Percentiles rank a stretch among this genome's conserved stretches.
Evolutionary conservation across 2,113 vertebrate genomes (phyloP).

Genomic region (Egretta garzetta): DNA sequence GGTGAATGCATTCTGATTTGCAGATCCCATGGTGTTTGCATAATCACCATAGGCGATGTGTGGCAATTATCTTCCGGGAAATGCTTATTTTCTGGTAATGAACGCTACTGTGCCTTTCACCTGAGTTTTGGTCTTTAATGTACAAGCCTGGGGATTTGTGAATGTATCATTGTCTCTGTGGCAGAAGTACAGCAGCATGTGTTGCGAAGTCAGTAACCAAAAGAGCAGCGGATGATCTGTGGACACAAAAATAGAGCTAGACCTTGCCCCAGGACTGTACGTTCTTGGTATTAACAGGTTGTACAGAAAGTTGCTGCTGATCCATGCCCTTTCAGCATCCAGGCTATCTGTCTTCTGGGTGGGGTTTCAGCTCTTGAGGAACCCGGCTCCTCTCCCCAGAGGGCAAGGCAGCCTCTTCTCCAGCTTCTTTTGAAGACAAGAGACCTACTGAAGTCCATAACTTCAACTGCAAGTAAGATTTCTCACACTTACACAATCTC

Average conservation of each 20-base stretch:
- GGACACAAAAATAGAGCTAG: neutral
- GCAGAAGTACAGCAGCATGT: neutral
- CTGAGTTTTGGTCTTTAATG: neutral
- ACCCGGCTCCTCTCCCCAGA: neutral
- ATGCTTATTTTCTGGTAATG: neutral
- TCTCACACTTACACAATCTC: neutral
- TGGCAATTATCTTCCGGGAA: neutral
- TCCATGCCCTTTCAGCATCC: neutral
- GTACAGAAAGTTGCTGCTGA: neutral
- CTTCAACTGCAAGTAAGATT: neutral
- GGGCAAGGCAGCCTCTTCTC: neutral
- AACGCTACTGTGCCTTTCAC: fast-evolving
- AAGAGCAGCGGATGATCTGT: neutral
- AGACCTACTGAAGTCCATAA: neutral
- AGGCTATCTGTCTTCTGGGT: neutral
- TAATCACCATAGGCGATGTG: neutral
- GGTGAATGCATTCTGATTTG: neutral
- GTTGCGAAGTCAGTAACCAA: neutral
- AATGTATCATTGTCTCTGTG: neutral
- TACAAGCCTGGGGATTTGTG: neutral
- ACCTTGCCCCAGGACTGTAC: neutral
- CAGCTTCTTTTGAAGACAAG: neutral
- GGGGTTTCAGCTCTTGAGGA: neutral
- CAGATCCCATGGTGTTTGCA: neutral
- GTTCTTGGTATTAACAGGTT: neutral